Evolutionary conservation across 2,113 vertebrate genomes (phyloP), one percentile per base, ranked within the genome.

Genomic region (Sturnus vulgaris): DNA sequence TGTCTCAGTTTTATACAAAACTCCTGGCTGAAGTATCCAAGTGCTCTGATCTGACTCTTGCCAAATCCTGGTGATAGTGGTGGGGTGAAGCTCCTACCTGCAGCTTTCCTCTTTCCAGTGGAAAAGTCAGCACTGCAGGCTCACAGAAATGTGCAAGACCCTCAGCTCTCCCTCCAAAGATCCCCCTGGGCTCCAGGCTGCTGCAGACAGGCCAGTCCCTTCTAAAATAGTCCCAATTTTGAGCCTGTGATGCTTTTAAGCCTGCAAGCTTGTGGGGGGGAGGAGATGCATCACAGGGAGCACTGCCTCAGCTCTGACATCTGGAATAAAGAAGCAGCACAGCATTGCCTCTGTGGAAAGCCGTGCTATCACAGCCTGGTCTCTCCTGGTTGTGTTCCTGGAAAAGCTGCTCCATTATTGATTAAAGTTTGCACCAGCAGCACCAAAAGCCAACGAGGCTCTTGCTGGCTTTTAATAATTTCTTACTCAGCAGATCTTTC

Each of bases 351-450:
- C 25, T 5, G 37, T 49, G 79, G 84, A 95, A 82, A 96, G 61
- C 91, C 92, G 52, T 75, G 60, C 81, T 88, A 84, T 71, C 81
- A 71, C 80, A 96, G 90, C 63, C 91, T 86, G 96, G 22, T 37
- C 89, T 79, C 92, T 95, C 77, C 94, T 88, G 92, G 96, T 89
- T 96, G 92, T 92, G 96, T 96, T 98, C 98, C 96, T 97, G 97
- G 98, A 98, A 98, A 97, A 97, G 95, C 96, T 44, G 61, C 53
- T 97, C 96, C 91, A 88, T 97, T 97, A 97, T 97, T 95, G 61
- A 98, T 94, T 94, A 96, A 97, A 93, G 92, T 86, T 75, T 63
- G n/a, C 95, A 65, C 86, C 86, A 91, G 96, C 95, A 91, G 94
- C 95, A 77, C 40, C 65, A 76, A 92, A 92, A 97, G 93, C 94